Evolutionary conservation across 2,888 invertebrate genomes (phyloP).

Genomic region (Rotaria sp.): DNA sequence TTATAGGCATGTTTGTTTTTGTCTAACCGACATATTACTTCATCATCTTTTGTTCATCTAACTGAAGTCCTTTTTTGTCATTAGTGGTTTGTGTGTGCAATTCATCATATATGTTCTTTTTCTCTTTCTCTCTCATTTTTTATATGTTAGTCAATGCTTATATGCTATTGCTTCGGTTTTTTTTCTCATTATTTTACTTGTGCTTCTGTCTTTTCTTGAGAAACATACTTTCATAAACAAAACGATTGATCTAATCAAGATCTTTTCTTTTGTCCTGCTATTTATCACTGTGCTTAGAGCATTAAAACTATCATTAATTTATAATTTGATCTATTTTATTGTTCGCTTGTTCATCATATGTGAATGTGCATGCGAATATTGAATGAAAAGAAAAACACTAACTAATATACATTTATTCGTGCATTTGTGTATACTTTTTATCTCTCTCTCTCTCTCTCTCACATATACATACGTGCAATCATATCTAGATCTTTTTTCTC

Average conservation of each 20-base stretch:
- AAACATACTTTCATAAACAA: constrained; percentile 7
- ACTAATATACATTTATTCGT: background rate
- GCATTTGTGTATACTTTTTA: background rate
- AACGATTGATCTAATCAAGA: background rate
- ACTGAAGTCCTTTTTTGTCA: background rate
- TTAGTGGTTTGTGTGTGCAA: background rate
- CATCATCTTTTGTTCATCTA: background rate
- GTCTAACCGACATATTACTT: background rate
- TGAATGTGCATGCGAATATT: background rate
- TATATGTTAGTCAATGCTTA: constrained; percentile 8
- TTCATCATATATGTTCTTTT: background rate
- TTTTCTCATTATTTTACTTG: background rate
- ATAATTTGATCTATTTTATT: background rate
- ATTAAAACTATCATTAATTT: constrained; percentile 1
- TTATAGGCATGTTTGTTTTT: background rate
- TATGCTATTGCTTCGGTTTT: background rate
- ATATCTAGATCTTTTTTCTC: background rate
- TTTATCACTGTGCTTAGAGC: background rate
- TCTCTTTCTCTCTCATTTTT: background rate
- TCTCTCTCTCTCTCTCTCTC: background rate
- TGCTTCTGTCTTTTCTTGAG: background rate
- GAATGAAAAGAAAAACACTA: background rate
- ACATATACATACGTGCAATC: background rate
- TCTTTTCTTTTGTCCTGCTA: background rate
- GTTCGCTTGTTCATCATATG: background rate